Conservation (phyloP, 2,797 vertebrate species). For the Ceryle rudis region DNA sequence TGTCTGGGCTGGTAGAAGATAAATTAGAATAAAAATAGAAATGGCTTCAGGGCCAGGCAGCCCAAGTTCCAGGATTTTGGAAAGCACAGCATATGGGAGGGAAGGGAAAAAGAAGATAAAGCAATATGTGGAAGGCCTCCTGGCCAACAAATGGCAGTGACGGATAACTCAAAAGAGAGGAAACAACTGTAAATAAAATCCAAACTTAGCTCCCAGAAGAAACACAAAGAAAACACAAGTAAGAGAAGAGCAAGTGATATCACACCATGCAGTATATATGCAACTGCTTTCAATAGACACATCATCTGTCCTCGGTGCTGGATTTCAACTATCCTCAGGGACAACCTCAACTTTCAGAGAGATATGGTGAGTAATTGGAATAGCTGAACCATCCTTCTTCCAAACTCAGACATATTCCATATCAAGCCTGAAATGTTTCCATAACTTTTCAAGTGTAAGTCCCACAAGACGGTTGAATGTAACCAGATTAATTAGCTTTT, state of each 20-base stretch:
- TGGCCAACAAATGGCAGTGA: neutral
- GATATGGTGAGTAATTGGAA: neutral
- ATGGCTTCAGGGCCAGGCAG: neutral
- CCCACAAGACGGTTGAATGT: neutral
- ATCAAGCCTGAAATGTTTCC: neutral
- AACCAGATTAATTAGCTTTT: neutral
- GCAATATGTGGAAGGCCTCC: neutral
- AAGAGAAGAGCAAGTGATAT: neutral
- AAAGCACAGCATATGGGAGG: neutral
- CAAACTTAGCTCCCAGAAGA: neutral
- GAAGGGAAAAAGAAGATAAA: neutral
- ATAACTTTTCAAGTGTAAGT: neutral
- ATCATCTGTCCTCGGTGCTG: neutral
- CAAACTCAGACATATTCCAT: neutral
- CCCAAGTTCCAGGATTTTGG: neutral
- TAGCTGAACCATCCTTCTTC: neutral
- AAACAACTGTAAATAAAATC: neutral
- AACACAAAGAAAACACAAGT: neutral
- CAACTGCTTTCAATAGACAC: neutral
- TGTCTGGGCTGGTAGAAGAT: neutral
- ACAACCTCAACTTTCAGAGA: neutral
- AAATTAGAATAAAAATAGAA: conserved; percentile 49
- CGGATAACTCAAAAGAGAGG: neutral
- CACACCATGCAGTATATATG: neutral
- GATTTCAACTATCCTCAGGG: neutral